Conservation (phyloP, 2,797 vertebrate genomes). For the Parambassis ranga region DNA sequence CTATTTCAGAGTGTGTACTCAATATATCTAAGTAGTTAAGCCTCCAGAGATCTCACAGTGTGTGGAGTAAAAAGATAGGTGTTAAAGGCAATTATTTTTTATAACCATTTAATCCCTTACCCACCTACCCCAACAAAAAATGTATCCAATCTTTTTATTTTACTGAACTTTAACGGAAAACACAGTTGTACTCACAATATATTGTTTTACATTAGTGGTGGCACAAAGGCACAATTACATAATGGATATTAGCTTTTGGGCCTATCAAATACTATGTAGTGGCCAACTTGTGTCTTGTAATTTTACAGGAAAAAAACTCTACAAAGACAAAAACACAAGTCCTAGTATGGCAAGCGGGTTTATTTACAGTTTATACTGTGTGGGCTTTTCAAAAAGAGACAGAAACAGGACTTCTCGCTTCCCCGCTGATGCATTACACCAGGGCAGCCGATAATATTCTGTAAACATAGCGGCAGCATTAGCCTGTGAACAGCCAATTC, state of each 20-base stretch:
- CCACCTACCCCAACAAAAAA: neutral
- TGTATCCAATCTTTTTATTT: neutral
- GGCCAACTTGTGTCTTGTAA: too few relatives aligned
- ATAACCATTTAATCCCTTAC: neutral
- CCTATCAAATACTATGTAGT: too few relatives aligned
- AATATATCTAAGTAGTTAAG: conserved; percentile 2
- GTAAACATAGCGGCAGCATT: conserved; percentile 34
- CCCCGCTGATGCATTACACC: conserved; percentile 4
- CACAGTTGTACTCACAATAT: too few relatives aligned
- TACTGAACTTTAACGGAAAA: too few relatives aligned
- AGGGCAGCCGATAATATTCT: conserved; percentile 32
- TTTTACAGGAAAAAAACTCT: too few relatives aligned
- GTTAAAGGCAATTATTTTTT: neutral
- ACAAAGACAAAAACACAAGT: neutral
- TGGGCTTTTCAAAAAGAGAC: neutral
- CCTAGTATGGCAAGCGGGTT: neutral
- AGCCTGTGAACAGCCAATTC: conserved; percentile 59
- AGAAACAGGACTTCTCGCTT: neutral
- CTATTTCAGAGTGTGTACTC: neutral
- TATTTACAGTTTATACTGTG: neutral
- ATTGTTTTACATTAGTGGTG: too few relatives aligned
- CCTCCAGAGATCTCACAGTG: neutral
- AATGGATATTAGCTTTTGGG: neutral
- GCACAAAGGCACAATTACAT: neutral
- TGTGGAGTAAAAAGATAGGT: neutral